Evolutionary conservation across 2,113 vertebrate species (phyloP), one percentile per base, ranked within the genome.

Genomic region (Cryptomyrus ogoouensis): DNA sequence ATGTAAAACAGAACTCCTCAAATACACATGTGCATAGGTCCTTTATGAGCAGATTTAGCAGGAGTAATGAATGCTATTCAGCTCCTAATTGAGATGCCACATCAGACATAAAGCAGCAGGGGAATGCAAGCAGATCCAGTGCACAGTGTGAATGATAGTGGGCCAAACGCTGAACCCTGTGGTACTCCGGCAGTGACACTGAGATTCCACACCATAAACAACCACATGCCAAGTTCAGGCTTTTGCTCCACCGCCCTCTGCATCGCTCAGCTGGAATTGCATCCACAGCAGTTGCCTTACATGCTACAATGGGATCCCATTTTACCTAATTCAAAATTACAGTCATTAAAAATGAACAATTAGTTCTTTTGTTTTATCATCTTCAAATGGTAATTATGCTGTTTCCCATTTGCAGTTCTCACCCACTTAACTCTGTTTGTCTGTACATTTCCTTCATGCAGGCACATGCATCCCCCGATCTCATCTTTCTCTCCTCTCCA

Each of bases 321-420:
- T 53, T 89, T 31, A 53, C 35, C 47, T 46, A 90, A 56, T 56
- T 39, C 56, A 49, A 86, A 92, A 93, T 92, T 90, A 90, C 44
- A 91, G 47, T 92, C 88, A 89, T 92, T 87, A 90, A 21, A 83
- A 88, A 35, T 86, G 19, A 91, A 77, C 89, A 77, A 91, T 88
- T 90, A 21, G 87, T 66, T 88, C 39, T 31, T n/a, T 42, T 52
- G 89, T 92, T 91, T 44, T 52, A 62, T 86, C 88, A 86, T 83
- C 52, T 83, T 91, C 39, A 31, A 84, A 53, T 44, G 47, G 35
- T 83, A 89, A 91, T 91, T 31, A 89, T 50, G 47, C 47, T 74
- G 83, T 91, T 90, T 77, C 49, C 90, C 47, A 44, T 84, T 77
- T 42, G 3, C 19, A 58, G 80, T 47, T 80, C 70, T 46, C 44